Evolutionary conservation across 2,113 vertebrate species (phyloP).

Genomic region (Macroglossus sobrinus): DNA sequence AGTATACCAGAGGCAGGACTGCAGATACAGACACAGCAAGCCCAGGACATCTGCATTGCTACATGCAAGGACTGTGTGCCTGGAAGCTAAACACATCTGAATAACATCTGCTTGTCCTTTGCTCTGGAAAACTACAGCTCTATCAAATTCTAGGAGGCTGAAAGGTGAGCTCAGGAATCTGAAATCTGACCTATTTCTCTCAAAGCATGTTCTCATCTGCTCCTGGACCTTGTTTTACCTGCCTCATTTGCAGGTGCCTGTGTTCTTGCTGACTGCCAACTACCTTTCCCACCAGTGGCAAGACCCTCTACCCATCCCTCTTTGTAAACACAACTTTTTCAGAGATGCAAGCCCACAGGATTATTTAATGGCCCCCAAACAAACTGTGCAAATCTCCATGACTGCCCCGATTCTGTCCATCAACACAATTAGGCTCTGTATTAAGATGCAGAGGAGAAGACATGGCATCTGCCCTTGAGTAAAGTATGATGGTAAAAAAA

Average conservation of each 20-base stretch:
- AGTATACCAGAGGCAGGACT: background rate
- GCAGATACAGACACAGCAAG: background rate
- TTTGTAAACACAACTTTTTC: background rate
- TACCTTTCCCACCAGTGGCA: background rate
- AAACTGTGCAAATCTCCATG: background rate
- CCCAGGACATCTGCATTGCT: rapidly evolving
- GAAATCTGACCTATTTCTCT: slow-evolving; percentile 21
- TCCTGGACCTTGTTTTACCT: background rate
- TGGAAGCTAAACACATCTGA: background rate
- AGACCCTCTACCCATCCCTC: background rate
- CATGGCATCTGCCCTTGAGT: background rate
- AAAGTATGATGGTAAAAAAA: background rate
- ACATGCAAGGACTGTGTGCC: background rate
- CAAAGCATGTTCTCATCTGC: background rate
- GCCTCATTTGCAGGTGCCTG: background rate
- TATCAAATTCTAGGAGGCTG: background rate
- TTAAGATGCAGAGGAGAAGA: background rate
- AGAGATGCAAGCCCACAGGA: background rate
- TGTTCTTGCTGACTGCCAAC: background rate
- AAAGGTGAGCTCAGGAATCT: background rate
- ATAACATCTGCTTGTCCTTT: background rate
- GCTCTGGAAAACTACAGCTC: background rate
- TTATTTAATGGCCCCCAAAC: background rate
- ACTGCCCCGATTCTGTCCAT: slow-evolving; percentile 22
- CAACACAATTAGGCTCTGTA: background rate